phyloP scores from a whole-genome alignment of 2,888 invertebrate species.

The Pollenia griseotomentosa region DNA sequence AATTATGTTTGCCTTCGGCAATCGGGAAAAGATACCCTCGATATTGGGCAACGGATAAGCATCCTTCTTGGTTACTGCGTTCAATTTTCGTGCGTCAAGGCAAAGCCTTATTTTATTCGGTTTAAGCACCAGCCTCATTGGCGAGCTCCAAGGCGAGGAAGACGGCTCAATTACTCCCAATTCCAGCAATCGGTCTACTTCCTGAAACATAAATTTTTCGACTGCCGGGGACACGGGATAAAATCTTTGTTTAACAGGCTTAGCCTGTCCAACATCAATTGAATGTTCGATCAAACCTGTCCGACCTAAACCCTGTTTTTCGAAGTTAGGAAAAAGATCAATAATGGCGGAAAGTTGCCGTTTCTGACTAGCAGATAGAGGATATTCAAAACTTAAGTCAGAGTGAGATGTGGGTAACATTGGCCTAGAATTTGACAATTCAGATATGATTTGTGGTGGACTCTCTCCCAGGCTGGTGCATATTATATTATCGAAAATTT shows the following conservation, averaged over 20 bases:
- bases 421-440: background rate
- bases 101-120: constrained; percentile 53
- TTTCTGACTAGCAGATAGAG: background rate
- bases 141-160: constrained; percentile 77
- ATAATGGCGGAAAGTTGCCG: background rate
- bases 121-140: constrained; percentile 65
- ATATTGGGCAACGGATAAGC: constrained; percentile 55
- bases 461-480: background rate
- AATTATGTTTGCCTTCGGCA: constrained; percentile 48
- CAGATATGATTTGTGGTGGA: background rate
- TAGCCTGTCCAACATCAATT: background rate
- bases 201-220: background rate
- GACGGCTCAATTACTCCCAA: constrained; percentile 77
- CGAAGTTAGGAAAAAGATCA: background rate
- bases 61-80: background rate
- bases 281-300: background rate
- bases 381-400: background rate
- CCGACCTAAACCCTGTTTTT: background rate
- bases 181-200: background rate
- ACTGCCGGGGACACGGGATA: background rate
- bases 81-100: constrained; percentile 61
- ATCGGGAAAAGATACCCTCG: constrained; percentile 30
- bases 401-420: background rate
- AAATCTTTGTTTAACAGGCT: constrained; percentile 10
- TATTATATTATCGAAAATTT: constrained; percentile 7